These are phyloP conservation scores for Andrena dorsata DNA, from an alignment of 2,888 invertebrate species.

Conservation along the genomic window DNA sequence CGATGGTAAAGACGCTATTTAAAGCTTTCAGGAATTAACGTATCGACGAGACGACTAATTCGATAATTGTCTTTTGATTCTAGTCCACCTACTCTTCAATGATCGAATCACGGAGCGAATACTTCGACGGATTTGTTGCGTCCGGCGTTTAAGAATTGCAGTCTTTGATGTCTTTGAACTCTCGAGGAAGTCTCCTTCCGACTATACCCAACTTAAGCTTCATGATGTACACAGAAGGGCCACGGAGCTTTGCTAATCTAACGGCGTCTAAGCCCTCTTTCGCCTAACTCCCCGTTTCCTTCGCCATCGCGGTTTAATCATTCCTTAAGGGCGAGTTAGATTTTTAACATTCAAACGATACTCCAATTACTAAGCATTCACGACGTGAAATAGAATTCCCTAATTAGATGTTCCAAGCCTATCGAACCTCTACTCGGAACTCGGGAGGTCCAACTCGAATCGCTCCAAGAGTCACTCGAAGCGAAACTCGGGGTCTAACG, in stretches of 20 bases:
- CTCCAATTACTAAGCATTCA: background rate
- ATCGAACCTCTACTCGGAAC: background rate
- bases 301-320: background rate
- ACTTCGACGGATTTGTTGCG: background rate
- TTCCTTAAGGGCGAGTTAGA: background rate
- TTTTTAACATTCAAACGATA: background rate
- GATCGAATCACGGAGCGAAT: slow-evolving; percentile 1
- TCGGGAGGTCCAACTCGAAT: background rate
- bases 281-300: background rate
- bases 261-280: background rate
- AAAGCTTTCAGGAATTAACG: slow-evolving; percentile 28
- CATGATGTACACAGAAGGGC: background rate
- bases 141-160: background rate
- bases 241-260: background rate
- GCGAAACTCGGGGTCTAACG: background rate
- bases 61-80: slow-evolving; percentile 18
- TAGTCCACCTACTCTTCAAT: background rate
- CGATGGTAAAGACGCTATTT: slow-evolving; percentile 10
- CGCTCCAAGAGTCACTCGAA: background rate
- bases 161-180: background rate
- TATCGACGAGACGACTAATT: slow-evolving; percentile 3
- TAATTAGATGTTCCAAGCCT: background rate
- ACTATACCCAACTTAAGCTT: background rate
- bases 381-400: background rate
- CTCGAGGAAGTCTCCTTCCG: background rate